Percentiles rank a stretch among this genome's conserved stretches.
phyloP scores from a whole-genome alignment of 2,113 vertebrate genomes.

The Paracyprichromis sp. region DNA sequence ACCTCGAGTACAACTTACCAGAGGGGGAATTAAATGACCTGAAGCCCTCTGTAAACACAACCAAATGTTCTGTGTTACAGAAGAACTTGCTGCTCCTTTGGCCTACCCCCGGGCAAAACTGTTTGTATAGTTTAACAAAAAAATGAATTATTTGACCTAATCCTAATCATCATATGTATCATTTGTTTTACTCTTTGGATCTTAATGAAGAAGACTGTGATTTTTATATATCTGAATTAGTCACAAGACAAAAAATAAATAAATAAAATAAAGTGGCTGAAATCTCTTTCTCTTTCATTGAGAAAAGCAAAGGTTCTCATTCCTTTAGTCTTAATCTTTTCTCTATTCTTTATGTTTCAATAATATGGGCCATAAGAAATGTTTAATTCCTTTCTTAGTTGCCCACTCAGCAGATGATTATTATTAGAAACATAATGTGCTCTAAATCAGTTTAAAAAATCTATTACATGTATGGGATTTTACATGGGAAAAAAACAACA shows the following conservation, averaged over 20 bases:
- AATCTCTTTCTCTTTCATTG: neutral
- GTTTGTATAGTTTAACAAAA: neutral
- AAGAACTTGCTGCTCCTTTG: neutral
- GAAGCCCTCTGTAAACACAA: neutral
- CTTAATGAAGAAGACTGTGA: neutral
- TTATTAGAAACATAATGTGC: neutral
- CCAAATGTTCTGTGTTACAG: neutral
- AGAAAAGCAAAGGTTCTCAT: neutral
- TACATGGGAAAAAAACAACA: neutral
- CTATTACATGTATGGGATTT: neutral
- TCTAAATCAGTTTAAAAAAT: neutral
- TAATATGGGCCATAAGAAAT: neutral
- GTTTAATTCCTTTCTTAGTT: neutral
- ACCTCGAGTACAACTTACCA: neutral
- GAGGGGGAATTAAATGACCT: neutral
- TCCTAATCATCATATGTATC: neutral
- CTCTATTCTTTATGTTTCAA: neutral
- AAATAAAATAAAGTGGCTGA: neutral
- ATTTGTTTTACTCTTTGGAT: neutral
- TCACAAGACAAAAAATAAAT: neutral
- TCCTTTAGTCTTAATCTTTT: neutral
- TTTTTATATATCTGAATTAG: neutral
- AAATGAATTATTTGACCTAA: neutral
- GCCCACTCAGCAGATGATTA: neutral
- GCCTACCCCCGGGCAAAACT: neutral